These are phyloP conservation scores for Reticulitermes speratus DNA, from an alignment of 1,140 invertebrate species.

Conservation along the genomic window DNA sequence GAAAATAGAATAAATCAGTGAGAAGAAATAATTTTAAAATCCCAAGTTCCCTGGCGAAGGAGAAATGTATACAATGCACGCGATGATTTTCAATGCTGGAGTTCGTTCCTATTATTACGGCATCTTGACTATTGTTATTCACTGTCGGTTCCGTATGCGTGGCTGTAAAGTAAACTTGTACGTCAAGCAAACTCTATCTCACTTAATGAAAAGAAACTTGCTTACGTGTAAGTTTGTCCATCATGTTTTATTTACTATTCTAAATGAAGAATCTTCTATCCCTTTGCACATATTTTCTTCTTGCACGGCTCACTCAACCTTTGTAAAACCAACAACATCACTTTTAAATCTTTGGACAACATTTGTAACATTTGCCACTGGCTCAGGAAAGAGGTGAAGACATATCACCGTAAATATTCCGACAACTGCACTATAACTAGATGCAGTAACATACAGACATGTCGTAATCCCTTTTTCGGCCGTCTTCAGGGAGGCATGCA, in stretches of 20 bases:
- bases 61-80: background rate
- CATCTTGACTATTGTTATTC: background rate
- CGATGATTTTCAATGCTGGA: background rate
- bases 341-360: no score
- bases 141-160: background rate
- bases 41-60: background rate
- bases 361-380: no score
- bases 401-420: no score
- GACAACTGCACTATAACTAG: no score
- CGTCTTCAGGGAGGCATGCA: no score
- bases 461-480: no score
- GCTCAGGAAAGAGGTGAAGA: no score
- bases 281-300: no score
- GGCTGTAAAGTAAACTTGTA: background rate
- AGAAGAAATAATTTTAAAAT: conserved; percentile 3
- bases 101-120: background rate
- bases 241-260: background rate
- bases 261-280: background rate
- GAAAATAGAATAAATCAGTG: background rate
- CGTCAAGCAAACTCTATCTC: background rate
- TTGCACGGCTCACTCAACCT: no score
- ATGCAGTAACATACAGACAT: no score
- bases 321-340: no score
- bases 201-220: background rate
- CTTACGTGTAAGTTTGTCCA: background rate